Evolutionary conservation across 92 coral and sea anemone species (phyloP).

Genomic region (Phenganax subtilis): DNA sequence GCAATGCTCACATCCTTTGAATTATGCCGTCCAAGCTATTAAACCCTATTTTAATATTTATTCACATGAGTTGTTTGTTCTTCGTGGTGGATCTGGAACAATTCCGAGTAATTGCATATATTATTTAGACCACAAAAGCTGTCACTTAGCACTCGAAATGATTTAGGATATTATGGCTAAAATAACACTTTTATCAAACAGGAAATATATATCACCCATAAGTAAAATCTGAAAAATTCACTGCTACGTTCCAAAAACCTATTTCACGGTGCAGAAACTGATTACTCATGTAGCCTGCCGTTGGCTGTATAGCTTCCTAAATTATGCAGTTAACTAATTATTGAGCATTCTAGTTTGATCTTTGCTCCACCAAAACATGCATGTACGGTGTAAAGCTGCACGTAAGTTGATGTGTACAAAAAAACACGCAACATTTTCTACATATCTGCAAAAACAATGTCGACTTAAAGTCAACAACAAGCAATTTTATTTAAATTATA

Average conservation of each 20-base stretch:
- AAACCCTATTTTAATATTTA: not conserved
- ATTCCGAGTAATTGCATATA: slow-evolving; percentile 11
- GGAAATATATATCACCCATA: not conserved
- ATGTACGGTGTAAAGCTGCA: not conserved
- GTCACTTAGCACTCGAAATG: not conserved
- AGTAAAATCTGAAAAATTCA: not conserved
- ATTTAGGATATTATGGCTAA: slow-evolving; percentile 1
- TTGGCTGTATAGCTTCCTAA: slow-evolving; percentile 13
- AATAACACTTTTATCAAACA: not conserved
- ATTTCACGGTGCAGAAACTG: not conserved
- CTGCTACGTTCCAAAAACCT: not conserved
- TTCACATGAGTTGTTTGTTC: not conserved
- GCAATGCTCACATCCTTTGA: too few species aligned
- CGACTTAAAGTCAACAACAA: too few species aligned
- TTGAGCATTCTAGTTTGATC: slow-evolving; percentile 34
- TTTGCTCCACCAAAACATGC: not conserved
- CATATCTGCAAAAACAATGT: too few species aligned
- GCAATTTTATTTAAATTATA: too few species aligned
- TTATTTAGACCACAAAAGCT: not conserved
- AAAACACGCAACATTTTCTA: not conserved
- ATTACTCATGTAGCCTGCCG: not conserved
- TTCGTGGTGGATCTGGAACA: not conserved
- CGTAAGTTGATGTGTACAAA: not conserved
- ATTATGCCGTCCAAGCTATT: too few species aligned
- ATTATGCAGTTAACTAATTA: slow-evolving; percentile 20